A percentile compares a stretch with the other conserved stretches of the same genome.
Conservation (phyloP, 2,113 vertebrate species). For the Ciconia maguari region DNA sequence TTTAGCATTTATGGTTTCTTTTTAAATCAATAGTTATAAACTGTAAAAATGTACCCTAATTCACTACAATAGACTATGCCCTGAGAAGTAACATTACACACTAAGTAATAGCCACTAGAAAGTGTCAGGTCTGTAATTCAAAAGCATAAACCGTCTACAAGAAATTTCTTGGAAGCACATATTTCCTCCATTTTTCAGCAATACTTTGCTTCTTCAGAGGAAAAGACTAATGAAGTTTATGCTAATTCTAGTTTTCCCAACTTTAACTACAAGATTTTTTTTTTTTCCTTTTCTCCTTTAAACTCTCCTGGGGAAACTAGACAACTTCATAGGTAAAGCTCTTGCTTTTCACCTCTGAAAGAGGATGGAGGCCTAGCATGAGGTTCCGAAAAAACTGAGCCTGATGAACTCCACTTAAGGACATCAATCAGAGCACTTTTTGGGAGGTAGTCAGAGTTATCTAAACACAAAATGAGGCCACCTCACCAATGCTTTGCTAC, state of each 20-base stretch:
- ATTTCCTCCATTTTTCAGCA: constrained; percentile 25
- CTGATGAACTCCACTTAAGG: background rate
- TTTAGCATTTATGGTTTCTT: background rate
- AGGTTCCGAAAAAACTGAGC: background rate
- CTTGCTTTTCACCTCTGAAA: background rate
- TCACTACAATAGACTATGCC: constrained; percentile 67
- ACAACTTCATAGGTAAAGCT: constrained; percentile 1
- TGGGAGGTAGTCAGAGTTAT: constrained; percentile 37
- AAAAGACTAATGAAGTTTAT: background rate
- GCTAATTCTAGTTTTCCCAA: background rate
- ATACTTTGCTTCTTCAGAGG: background rate
- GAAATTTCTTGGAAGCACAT: constrained; percentile 49
- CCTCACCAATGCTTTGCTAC: constrained; percentile 36
- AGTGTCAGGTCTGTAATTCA: constrained; percentile 22
- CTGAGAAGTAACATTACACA: constrained; percentile 72
- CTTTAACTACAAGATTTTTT: background rate
- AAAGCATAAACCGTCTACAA: constrained; percentile 34
- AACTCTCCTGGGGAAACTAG: background rate
- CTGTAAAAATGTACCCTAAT: constrained; percentile 62
- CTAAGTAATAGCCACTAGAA: constrained; percentile 42
- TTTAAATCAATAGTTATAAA: constrained; percentile 48
- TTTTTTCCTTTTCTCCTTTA: background rate
- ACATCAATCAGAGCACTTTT: constrained; percentile 8
- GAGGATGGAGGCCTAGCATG: background rate
- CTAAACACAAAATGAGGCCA: background rate